phyloP scores from a whole-genome alignment of 2,888 invertebrate genomes.

The Acleris emargana region DNA sequence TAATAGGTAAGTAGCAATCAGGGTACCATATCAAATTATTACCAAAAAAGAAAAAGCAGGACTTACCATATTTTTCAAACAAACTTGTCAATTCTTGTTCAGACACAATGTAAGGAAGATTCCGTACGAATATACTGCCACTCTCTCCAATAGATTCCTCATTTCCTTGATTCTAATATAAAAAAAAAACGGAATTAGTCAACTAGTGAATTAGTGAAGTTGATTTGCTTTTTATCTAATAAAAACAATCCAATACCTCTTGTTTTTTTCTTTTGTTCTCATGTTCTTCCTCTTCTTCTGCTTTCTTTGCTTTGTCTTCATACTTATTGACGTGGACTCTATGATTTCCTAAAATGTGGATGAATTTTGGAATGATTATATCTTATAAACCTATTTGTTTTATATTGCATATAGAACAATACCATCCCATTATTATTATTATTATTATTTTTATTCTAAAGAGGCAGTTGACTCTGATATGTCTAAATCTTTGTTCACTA shows the following conservation, averaged over 20 bases:
- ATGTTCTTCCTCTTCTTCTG: conserved; percentile 66
- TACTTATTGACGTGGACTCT: conserved; percentile 72
- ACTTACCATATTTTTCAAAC: conserved; percentile 92
- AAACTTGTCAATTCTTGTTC: conserved; percentile 92
- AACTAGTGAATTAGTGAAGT: too few species aligned
- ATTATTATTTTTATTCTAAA: too few species aligned
- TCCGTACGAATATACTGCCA: conserved; percentile 95
- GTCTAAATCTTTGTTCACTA: too few species aligned
- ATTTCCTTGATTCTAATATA: conserved; percentile 51
- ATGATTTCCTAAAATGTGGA: conserved; percentile 66
- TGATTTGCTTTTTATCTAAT: too few species aligned
- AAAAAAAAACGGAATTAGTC: too few species aligned
- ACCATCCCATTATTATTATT: too few species aligned
- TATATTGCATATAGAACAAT: too few species aligned
- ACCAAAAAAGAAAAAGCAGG: not conserved
- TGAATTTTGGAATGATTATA: not conserved
- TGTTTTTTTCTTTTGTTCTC: conserved; percentile 58
- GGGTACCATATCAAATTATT: not conserved
- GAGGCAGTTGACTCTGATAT: too few species aligned
- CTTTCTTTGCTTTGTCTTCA: conserved; percentile 70
- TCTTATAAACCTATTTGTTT: too few species aligned
- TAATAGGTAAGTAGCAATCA: too few species aligned
- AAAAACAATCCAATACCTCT: conserved; percentile 57
- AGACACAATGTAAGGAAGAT: conserved; percentile 93
- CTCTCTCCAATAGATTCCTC: conserved; percentile 94